Conservation (phyloP, 1,140 invertebrate genomes). For the Uloborus diversus region DNA sequence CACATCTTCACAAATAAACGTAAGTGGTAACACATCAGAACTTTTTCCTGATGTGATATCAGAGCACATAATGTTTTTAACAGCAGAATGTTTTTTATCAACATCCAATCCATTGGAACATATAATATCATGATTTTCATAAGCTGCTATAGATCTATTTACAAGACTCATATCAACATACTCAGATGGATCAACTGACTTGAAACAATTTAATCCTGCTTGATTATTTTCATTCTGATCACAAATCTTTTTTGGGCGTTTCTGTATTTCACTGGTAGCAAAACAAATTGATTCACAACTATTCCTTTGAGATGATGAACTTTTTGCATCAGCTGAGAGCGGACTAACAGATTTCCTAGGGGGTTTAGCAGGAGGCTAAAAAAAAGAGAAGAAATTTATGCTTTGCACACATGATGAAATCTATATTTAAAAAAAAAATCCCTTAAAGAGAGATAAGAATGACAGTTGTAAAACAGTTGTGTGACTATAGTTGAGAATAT, state of each 20-base stretch:
- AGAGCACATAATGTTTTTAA: background rate
- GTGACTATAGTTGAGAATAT: no score
- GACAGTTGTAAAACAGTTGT: no score
- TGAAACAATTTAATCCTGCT: background rate
- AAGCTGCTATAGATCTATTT: conserved; percentile 33
- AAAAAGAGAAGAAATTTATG: conserved; percentile 59
- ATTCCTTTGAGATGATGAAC: conserved; percentile 25
- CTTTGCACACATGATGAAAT: no score
- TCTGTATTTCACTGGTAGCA: conserved; percentile 28
- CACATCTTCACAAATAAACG: conserved; percentile 32
- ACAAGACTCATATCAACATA: conserved; percentile 46
- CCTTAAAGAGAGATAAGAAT: no score
- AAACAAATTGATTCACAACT: conserved; percentile 44
- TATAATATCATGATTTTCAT: conserved; percentile 53
- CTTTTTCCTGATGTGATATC: background rate
- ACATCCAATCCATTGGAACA: conserved; percentile 37
- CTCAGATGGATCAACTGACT: conserved; percentile 18
- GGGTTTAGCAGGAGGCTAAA: conserved; percentile 71
- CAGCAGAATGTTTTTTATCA: background rate
- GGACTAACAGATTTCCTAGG: conserved; percentile 68
- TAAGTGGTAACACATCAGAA: conserved; percentile 38
- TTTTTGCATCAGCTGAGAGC: conserved; percentile 39
- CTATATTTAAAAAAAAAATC: no score
- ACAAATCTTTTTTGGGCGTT: conserved; percentile 27
- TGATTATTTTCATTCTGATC: conserved; percentile 28